Percentiles rank a stretch among this genome's conserved stretches.
Conservation (phyloP, 2,797 vertebrate species). For the Limosa lapponica region DNA sequence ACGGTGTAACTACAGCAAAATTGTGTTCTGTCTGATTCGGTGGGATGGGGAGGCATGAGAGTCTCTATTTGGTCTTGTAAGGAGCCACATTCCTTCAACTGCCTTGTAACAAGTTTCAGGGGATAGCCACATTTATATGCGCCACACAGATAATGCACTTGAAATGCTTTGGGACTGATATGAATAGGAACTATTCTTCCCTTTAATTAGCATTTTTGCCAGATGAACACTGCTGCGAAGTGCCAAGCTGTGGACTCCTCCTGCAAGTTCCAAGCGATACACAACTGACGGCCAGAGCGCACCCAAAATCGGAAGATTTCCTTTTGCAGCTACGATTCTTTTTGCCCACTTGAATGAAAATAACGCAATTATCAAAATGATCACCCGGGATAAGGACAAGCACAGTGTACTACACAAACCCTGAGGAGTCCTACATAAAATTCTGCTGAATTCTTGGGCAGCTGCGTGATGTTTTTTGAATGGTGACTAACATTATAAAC, state of each 20-base stretch:
- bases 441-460: conserved; percentile 57
- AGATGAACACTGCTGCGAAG: conserved; percentile 66
- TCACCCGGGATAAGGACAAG: conserved; percentile 20
- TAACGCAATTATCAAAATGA: conserved; percentile 40
- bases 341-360: conserved; percentile 45
- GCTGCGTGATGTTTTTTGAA: conserved; percentile 66
- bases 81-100: conserved; percentile 23
- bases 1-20: neutral
- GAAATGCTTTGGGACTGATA: conserved; percentile 59
- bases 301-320: neutral
- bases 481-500: conserved; percentile 69
- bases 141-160: conserved; percentile 59
- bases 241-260: conserved; percentile 51
- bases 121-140: conserved; percentile 56
- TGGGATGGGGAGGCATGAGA: neutral
- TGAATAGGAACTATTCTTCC: conserved; percentile 75
- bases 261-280: conserved; percentile 53
- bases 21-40: neutral
- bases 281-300: neutral
- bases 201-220: conserved; percentile 74
- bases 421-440: conserved; percentile 28
- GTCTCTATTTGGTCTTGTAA: neutral
- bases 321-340: conserved; percentile 1
- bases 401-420: neutral
- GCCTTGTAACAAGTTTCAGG: conserved; percentile 22